Evolutionary conservation across 92 coral and sea anemone genomes (phyloP).

Genomic region (Scolanthus callimorphus): DNA sequence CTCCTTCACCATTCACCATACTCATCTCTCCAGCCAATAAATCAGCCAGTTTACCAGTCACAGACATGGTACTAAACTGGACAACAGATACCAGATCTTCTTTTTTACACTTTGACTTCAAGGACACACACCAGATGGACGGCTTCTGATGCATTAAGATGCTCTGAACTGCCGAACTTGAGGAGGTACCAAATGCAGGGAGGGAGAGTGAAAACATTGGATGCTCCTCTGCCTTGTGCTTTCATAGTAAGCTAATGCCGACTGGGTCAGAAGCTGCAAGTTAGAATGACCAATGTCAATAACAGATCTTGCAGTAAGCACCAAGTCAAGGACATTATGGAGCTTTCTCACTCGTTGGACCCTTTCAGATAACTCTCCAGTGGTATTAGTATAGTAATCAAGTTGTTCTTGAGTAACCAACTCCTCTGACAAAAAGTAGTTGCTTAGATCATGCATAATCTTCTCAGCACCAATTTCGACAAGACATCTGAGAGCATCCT

Average conservation of each 20-base stretch:
- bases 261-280: slow-evolving; percentile 68
- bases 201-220: slow-evolving; percentile 91
- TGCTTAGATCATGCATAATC: slow-evolving; percentile 76
- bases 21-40: slow-evolving; percentile 18
- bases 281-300: slow-evolving; percentile 69
- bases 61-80: slow-evolving; percentile 54
- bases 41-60: slow-evolving; percentile 12
- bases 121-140: slow-evolving; percentile 73
- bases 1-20: slow-evolving; percentile 41
- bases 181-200: slow-evolving; percentile 84
- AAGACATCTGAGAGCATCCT: slow-evolving; percentile 54
- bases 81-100: slow-evolving; percentile 50
- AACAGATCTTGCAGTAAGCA: slow-evolving; percentile 69
- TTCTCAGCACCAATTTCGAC: slow-evolving; percentile 85
- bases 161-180: slow-evolving; percentile 74
- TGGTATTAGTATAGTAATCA: slow-evolving; percentile 44
- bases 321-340: slow-evolving; percentile 78
- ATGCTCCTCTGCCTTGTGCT: slow-evolving; percentile 39
- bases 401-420: slow-evolving; percentile 83
- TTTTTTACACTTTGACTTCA: slow-evolving; percentile 56
- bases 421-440: slow-evolving; percentile 79
- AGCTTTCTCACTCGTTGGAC: slow-evolving; percentile 74
- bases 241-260: slow-evolving; percentile 74
- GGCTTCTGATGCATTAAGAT: slow-evolving; percentile 64
- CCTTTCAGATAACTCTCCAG: slow-evolving; percentile 30